phyloP scores from a whole-genome alignment of 2,113 vertebrate species.

The Mellivora capensis region DNA sequence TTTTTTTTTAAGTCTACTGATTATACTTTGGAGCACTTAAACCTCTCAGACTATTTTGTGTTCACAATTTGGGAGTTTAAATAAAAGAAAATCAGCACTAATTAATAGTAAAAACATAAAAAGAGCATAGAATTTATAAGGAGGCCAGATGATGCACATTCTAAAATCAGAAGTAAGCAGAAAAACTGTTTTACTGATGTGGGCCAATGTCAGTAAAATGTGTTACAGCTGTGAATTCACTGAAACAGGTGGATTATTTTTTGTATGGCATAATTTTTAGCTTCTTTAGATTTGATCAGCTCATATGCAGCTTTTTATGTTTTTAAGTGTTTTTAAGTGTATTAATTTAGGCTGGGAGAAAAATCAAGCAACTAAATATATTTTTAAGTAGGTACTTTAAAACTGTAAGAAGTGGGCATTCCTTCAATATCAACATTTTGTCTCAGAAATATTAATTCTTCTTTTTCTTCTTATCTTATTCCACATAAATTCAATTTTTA shows the following conservation, averaged over 20 bases:
- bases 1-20: background rate
- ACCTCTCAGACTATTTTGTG: background rate
- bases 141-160: background rate
- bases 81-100: background rate
- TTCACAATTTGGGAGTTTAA: background rate
- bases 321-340: background rate
- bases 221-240: conserved; percentile 24
- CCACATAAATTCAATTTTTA: background rate
- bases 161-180: conserved; percentile 19
- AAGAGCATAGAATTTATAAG: background rate
- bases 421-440: background rate
- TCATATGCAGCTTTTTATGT: background rate
- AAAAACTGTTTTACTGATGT: background rate
- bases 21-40: background rate
- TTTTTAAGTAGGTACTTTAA: background rate
- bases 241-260: background rate
- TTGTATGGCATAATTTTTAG: background rate
- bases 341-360: background rate
- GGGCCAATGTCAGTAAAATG: background rate
- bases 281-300: conserved; percentile 5
- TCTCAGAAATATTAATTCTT: background rate
- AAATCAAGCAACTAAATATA: background rate
- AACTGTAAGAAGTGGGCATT: background rate
- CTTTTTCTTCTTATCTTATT: background rate
- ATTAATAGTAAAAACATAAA: conserved; percentile 12